Conservation (phyloP, 35 echinoderm and acorn worm species). For the Ophioderma brevispina region DNA sequence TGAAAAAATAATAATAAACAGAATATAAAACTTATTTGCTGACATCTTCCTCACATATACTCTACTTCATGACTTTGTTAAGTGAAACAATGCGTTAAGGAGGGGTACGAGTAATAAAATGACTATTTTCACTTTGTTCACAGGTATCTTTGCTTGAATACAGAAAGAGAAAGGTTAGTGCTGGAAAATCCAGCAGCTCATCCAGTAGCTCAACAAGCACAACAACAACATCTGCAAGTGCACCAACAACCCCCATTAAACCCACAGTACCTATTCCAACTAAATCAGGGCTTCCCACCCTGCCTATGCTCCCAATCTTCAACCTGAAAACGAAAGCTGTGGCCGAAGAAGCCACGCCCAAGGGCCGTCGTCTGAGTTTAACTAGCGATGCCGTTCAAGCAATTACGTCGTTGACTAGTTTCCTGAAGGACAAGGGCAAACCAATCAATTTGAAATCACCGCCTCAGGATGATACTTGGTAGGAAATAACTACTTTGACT, state of each 20-base stretch:
- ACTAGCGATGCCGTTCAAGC: constrained; percentile 78
- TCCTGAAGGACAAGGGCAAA: constrained; percentile 68
- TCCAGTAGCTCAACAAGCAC: background rate
- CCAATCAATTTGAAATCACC: constrained; percentile 16
- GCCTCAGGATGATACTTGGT: constrained; percentile 35
- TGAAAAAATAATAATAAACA: too few relatives aligned
- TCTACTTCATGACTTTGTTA: too few relatives aligned
- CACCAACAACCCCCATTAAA: constrained; percentile 10
- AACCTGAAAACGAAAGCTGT: background rate
- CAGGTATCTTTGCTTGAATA: constrained; percentile 82
- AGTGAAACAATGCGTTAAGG: too few relatives aligned
- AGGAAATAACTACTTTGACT: too few relatives aligned
- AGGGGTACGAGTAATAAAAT: too few relatives aligned
- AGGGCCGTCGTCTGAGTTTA: constrained; percentile 57
- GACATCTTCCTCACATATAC: too few relatives aligned
- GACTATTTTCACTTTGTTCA: too few relatives aligned
- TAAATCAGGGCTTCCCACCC: constrained; percentile 16
- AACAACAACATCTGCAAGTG: background rate
- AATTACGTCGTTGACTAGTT: constrained; percentile 76
- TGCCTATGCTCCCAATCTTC: background rate
- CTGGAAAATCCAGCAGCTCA: background rate
- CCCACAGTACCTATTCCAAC: constrained; percentile 4
- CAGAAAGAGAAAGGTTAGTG: constrained; percentile 58
- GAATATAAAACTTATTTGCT: too few relatives aligned
- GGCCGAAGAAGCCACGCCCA: constrained; percentile 32